A percentile compares a stretch with the other conserved stretches of the same genome.
These are phyloP conservation scores for Erethizon dorsatum DNA, from an alignment of 2,797 vertebrate genomes.

Conservation along the genomic window DNA sequence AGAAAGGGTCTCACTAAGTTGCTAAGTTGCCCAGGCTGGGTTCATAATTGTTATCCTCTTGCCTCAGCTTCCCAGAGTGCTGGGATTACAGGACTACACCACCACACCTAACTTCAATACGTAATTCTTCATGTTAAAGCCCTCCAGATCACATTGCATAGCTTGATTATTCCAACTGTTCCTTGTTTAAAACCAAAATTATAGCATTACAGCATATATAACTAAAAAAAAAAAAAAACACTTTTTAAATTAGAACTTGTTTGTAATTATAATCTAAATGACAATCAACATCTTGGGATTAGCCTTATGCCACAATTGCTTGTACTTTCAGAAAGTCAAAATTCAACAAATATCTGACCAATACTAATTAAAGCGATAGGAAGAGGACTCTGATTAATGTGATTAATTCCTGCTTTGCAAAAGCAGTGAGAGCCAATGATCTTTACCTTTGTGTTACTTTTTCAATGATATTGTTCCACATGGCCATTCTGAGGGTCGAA, in stretches of 20 bases:
- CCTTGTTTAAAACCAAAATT: slow-evolving; percentile 20
- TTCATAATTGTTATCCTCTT: not conserved
- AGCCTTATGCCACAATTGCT: slow-evolving; percentile 19
- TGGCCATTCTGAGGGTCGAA: not conserved
- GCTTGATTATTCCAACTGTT: not conserved
- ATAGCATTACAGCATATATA: not conserved
- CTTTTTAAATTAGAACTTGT: slow-evolving; percentile 30
- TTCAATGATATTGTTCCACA: not conserved
- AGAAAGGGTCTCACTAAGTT: not conserved
- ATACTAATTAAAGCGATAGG: not conserved
- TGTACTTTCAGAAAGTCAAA: slow-evolving; percentile 45
- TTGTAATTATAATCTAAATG: slow-evolving; percentile 40
- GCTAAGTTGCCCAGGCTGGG: not conserved
- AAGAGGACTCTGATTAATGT: not conserved
- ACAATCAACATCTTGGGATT: slow-evolving; percentile 4
- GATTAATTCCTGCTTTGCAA: not conserved
- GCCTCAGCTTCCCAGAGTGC: not conserved
- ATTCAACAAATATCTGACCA: slow-evolving; percentile 18
- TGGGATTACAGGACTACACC: not conserved
- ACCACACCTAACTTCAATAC: not conserved
- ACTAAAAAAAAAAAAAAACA: slow-evolving; percentile 10
- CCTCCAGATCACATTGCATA: not conserved
- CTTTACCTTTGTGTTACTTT: not conserved
- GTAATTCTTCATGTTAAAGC: not conserved
- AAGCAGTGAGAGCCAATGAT: not conserved